phyloP scores from a whole-genome alignment of 2,888 invertebrate genomes.

The Watsonalla binaria region DNA sequence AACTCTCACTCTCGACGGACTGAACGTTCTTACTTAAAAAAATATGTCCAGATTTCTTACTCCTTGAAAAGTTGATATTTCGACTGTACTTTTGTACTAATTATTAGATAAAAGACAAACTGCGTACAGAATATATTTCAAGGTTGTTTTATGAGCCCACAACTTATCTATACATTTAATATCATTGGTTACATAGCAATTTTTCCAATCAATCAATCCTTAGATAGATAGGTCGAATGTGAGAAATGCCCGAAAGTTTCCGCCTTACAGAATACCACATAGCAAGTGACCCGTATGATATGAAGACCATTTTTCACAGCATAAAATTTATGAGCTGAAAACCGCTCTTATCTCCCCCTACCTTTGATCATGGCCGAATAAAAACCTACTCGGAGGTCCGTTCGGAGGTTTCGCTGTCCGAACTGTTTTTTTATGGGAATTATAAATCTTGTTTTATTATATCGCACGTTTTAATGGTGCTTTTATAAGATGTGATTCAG shows the following conservation, averaged over 20 bases:
- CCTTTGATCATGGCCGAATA: conserved; percentile 19
- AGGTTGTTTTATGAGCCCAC: no score
- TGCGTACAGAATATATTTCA: no score
- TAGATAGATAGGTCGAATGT: not conserved
- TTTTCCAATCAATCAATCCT: no score
- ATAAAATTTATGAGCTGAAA: conserved; percentile 43
- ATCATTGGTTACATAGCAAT: no score
- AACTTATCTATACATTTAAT: no score
- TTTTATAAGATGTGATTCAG: no score
- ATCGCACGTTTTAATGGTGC: not conserved
- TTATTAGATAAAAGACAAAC: no score
- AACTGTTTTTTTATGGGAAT: not conserved
- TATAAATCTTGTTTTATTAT: not conserved
- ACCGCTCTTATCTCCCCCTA: conserved; percentile 32
- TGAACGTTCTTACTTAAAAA: no score
- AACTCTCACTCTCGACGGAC: no score
- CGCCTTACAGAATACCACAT: conserved; percentile 3
- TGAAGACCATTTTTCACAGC: conserved; percentile 36
- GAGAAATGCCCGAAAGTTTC: not conserved
- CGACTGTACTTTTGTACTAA: no score
- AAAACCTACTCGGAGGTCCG: conserved; percentile 6
- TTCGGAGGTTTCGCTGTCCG: not conserved
- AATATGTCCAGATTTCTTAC: no score
- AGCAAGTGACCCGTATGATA: conserved; percentile 34
- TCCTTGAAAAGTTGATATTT: no score